Conservation (phyloP, 1,140 invertebrate genomes). For the Drosophila funebris region DNA sequence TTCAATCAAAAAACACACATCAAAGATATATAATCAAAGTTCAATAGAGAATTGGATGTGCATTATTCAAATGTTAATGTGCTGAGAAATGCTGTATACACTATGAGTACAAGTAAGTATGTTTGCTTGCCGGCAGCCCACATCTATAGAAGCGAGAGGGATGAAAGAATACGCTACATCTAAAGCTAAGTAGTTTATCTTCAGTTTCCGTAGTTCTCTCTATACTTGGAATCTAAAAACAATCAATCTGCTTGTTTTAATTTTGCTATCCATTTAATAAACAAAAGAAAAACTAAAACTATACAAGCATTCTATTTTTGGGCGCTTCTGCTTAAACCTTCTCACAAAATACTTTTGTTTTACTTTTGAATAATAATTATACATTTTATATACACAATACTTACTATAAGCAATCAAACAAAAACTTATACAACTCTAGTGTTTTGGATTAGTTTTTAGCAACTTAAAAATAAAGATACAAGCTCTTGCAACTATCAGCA, state of each 20-base stretch:
- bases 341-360: constrained; percentile 43
- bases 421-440: constrained; percentile 4
- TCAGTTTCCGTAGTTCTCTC: background rate
- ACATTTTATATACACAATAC: constrained; percentile 24
- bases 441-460: constrained; percentile 46
- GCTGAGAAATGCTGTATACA: too few relatives aligned
- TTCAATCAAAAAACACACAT: constrained; percentile 7
- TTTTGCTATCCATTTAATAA: constrained; percentile 47
- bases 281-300: background rate
- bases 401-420: constrained; percentile 21
- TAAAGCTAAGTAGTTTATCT: background rate
- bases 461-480: background rate
- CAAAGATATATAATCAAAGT: background rate
- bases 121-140: too few relatives aligned
- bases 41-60: constrained; percentile 6
- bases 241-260: constrained; percentile 38
- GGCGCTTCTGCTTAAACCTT: constrained; percentile 56
- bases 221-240: background rate
- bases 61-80: background rate
- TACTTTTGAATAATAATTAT: constrained; percentile 32
- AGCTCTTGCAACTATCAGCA: too few relatives aligned
- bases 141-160: too few relatives aligned
- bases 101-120: too few relatives aligned
- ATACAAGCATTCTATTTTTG: constrained; percentile 40
- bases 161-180: background rate